Evolutionary conservation across 2,797 vertebrate species (phyloP).

Genomic region (Tadarida brasiliensis): DNA sequence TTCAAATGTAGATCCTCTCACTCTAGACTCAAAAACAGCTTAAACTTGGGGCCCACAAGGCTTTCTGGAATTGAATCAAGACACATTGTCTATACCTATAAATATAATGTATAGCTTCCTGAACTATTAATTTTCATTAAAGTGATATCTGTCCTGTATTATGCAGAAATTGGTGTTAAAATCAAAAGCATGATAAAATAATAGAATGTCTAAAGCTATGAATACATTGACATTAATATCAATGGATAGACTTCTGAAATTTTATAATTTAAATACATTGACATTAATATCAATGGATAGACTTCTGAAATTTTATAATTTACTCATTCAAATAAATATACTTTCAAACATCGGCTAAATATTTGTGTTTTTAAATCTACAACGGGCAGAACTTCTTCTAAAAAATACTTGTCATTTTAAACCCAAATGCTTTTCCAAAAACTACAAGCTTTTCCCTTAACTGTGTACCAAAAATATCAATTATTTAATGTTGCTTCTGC

Average conservation of each 20-base stretch:
- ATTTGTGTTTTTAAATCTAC: not conserved
- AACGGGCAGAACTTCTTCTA: not conserved
- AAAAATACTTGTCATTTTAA: not conserved
- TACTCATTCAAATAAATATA: constrained; percentile 43
- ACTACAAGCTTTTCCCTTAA: not conserved
- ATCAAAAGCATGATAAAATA: constrained; percentile 1
- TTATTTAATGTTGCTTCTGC: not conserved
- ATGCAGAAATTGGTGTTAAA: constrained; percentile 24
- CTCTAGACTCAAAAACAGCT: not conserved
- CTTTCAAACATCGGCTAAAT: not conserved
- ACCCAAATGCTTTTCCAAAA: not conserved
- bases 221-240: not conserved
- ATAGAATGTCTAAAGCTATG: not conserved
- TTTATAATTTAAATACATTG: not conserved
- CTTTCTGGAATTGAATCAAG: not conserved
- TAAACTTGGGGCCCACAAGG: not conserved
- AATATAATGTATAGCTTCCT: not conserved
- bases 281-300: not conserved
- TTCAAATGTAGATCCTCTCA: not conserved
- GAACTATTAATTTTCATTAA: not conserved
- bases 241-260: not conserved
- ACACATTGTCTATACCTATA: not conserved
- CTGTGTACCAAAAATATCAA: not conserved
- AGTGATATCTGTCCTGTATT: not conserved
- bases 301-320: not conserved